Evolutionary conservation across 2,113 vertebrate genomes (phyloP), one percentile per base, ranked within the genome.

Genomic region (Aldabrachelys gigantea): DNA sequence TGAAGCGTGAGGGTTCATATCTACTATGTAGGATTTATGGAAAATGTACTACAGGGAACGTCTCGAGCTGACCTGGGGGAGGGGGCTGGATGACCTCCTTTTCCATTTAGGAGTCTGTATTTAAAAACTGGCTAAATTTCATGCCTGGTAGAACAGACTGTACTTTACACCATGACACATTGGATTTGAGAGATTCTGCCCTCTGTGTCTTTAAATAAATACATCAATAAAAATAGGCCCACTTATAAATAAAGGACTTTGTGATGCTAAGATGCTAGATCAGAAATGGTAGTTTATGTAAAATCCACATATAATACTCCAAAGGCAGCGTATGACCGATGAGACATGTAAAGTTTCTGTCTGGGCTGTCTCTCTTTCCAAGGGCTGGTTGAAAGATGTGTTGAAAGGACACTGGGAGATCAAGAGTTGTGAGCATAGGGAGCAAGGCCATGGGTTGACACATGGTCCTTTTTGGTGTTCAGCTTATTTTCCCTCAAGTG

Each of bases 161-260:
- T 22, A 22, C 41, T 2, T 22, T 27, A 21, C 56, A 14, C 41
- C 5, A 12, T 53, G 38, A 47, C 41, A 57, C 11, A 5, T 22
- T 72, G 24, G 90, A 50, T 0, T 78, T 78, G 1, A 57, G 1
- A 11, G 91, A 52, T 88, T 80, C 49, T 93, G 24, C 54, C 85
- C 49, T 59, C 8, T 22, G 21, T 76, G 90, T 62, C 49, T 87
- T 87, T 50, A 92, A 21, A 78, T 19, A 52, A 53, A 31, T 62
- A 56, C 78, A 54, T 54, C 88, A 89, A 75, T 25, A 5, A 11
- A 84, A 92, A 5, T 4, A 4, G 0, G 0, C 13, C 57, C 27
- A 24, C 69, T 81, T n/a, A 94, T 96, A 82, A 49, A 87, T 94
- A 59, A 90, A 85, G 24, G 24, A 41, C 56, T 94, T 88, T 52